These are phyloP conservation scores for Thunnus albacares DNA, from an alignment of 2,797 vertebrate species.

Conservation along the genomic window DNA sequence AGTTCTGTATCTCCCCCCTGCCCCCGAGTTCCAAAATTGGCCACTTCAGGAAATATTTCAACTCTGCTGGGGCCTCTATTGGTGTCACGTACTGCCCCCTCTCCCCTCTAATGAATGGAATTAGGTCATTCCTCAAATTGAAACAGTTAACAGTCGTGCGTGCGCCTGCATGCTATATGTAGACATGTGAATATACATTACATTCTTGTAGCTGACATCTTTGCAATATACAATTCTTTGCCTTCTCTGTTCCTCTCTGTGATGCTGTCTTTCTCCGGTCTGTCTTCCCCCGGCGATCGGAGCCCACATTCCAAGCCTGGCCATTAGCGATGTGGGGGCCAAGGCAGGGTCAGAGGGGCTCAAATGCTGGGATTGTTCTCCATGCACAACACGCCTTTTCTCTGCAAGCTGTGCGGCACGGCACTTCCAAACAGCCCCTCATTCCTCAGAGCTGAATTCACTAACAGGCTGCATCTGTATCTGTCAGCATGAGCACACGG, in stretches of 20 bases:
- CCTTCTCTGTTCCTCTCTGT: slow-evolving; percentile 66
- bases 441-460: slow-evolving; percentile 69
- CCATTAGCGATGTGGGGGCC: slow-evolving; percentile 94
- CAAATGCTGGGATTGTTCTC: slow-evolving; percentile 94
- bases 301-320: slow-evolving; percentile 93
- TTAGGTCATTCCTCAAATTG: slow-evolving; percentile 67
- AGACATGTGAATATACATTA: slow-evolving; percentile 45
- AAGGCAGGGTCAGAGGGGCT: slow-evolving; percentile 93
- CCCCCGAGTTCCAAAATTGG: slow-evolving; percentile 67
- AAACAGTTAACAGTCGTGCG: slow-evolving; percentile 48
- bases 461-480: slow-evolving; percentile 52
- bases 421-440: slow-evolving; percentile 71
- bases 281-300: slow-evolving; percentile 74
- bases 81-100: slow-evolving; percentile 54
- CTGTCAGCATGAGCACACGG: slow-evolving; percentile 45
- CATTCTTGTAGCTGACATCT: slow-evolving; percentile 27
- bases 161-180: slow-evolving; percentile 41
- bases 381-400: slow-evolving; percentile 93
- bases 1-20: slow-evolving; percentile 39
- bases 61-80: slow-evolving; percentile 51
- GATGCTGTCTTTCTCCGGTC: slow-evolving; percentile 49
- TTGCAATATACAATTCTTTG: slow-evolving; percentile 35
- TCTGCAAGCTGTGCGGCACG: slow-evolving; percentile 85
- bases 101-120: slow-evolving; percentile 56
- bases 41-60: slow-evolving; percentile 66